phyloP scores from a whole-genome alignment of 2,888 invertebrate genomes.

The Tholera decimalis region DNA sequence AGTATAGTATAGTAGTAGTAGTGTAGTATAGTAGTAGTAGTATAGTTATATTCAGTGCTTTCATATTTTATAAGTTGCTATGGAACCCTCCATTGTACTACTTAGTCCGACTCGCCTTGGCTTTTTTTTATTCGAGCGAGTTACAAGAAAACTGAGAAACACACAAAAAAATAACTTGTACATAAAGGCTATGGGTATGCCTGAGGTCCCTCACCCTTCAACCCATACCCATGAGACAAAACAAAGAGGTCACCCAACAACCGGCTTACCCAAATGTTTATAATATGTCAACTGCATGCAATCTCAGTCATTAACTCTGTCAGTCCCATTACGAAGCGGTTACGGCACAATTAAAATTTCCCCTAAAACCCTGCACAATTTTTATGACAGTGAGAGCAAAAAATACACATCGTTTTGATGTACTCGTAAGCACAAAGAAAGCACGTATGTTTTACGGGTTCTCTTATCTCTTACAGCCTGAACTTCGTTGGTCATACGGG shows the following conservation, averaged over 20 bases:
- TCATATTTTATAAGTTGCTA: too few relatives aligned
- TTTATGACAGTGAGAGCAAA: conserved; percentile 46
- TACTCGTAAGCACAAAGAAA: conserved; percentile 74
- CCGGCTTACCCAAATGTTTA: conserved; percentile 6
- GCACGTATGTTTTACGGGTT: conserved; percentile 78
- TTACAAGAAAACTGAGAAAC: not conserved
- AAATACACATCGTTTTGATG: conserved; percentile 71
- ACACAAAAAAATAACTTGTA: too few relatives aligned
- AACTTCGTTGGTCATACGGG: conserved; percentile 79
- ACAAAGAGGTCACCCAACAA: conserved; percentile 25
- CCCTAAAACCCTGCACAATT: conserved; percentile 36
- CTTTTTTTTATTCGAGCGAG: not conserved
- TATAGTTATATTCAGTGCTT: too few relatives aligned
- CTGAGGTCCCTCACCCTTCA: not conserved
- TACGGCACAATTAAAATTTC: conserved; percentile 32
- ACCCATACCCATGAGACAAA: conserved; percentile 2
- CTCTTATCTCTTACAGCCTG: conserved; percentile 74
- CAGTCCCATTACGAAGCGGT: conserved; percentile 43
- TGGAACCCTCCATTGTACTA: too few relatives aligned
- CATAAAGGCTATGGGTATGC: not conserved
- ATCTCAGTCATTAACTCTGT: conserved; percentile 49
- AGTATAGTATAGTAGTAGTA: too few relatives aligned
- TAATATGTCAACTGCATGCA: conserved; percentile 55
- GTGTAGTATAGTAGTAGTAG: too few relatives aligned
- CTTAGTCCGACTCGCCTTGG: too few relatives aligned